Base-by-base conservation (phyloP, 2,888 invertebrate species). In the Sycophila texana region DNA sequence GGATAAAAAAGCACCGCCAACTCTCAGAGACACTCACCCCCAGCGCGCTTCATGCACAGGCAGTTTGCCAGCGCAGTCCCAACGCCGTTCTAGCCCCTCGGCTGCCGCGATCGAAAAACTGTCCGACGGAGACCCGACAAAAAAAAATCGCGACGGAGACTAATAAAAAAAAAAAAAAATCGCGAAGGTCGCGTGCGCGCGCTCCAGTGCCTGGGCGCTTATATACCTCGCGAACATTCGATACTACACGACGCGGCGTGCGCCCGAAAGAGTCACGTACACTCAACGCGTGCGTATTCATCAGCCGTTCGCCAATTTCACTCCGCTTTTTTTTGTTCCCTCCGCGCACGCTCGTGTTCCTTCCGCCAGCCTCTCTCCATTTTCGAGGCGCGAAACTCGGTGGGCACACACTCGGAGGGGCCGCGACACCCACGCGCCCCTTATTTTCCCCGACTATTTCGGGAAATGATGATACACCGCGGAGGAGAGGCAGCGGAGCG, bases 401-500 rank as follows among this genome's bases (percentile, higher is more conserved):
- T 30, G 57, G 30, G 70, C 55, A 72, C n/a, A 12, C 55, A 20
- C 5, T 18, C 49, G 20, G 57, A 49, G 67, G 47, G 39, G 57
- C 22, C 20, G 60, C 53, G 39, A 39, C 76, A 80, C 81, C 80
- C 77, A 80, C 82, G 80, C 81, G 80, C 63, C 58, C 61, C 77
- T 86, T 85, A 84, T 86, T 83, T 85, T 85, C 83, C 83, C 82
- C 77, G 84, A 39, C 88, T 89, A 89, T 89, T 89, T 89, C 87
- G 86, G 88, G 88, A 87, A 87, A 87, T 88, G 88, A 89, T 89
- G 87, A 87, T 85, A 85, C 77, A 73, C 67, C 83, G 83, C 82
- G 51, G 30, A 61, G 55, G 57, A 51, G 70, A 55, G 63, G 72
- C 66, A 58, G 60, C 58, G 53, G 66, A 66, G 47, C 61, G 47